A percentile compares a stretch with the other conserved stretches of the same genome.
phyloP scores from a whole-genome alignment of 2,113 vertebrate species.

The Pygoscelis adeliae region DNA sequence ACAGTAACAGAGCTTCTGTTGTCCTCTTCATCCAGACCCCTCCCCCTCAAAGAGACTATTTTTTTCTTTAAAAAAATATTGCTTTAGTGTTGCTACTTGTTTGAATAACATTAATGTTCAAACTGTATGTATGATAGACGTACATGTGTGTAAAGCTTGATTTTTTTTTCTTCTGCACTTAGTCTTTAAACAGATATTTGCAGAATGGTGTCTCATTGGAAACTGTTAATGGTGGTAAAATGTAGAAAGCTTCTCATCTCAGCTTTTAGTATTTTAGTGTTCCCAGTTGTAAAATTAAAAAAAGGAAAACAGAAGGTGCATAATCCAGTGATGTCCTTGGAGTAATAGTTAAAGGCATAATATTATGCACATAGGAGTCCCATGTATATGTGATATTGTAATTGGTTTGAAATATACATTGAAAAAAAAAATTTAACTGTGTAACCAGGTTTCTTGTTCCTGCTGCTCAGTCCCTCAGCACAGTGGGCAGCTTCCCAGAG shows the following conservation, averaged over 20 bases:
- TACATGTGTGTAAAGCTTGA: background rate
- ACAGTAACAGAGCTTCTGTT: background rate
- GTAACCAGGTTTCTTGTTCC: conserved; percentile 37
- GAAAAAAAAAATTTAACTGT: background rate
- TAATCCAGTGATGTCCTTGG: conserved; percentile 61
- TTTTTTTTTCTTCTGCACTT: background rate
- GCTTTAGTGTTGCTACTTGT: background rate
- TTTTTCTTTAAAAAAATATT: background rate
- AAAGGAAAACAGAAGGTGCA: conserved; percentile 64
- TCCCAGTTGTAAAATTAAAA: conserved; percentile 69
- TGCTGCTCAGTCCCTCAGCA: conserved; percentile 12
- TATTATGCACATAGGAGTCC: conserved; percentile 44
- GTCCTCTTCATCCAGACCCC: background rate
- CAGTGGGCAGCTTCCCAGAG: conserved; percentile 58
- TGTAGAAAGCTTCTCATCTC: conserved; percentile 55
- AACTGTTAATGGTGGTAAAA: conserved; percentile 47
- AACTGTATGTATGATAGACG: background rate
- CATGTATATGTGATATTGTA: conserved; percentile 23
- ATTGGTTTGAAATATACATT: conserved; percentile 51
- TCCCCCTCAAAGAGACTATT: background rate
- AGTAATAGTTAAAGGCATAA: conserved; percentile 66
- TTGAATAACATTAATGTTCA: background rate
- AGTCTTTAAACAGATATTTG: conserved; percentile 21
- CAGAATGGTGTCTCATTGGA: conserved; percentile 30
- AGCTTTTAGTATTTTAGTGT: conserved; percentile 68